Conservation (phyloP, 2,797 vertebrate genomes). For the Manis javanica region DNA sequence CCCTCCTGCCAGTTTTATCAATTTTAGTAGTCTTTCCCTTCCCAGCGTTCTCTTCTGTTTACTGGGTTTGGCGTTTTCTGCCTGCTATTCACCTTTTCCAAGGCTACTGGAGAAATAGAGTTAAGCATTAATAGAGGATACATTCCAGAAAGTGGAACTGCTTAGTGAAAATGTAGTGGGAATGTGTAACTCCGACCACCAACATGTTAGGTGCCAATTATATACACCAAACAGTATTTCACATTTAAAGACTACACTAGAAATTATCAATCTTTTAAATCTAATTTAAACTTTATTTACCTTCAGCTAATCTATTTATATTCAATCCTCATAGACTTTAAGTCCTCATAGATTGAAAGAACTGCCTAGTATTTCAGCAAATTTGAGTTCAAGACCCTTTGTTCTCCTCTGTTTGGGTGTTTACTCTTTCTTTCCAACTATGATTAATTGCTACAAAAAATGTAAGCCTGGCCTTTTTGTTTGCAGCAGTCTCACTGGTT, state of each 20-base stretch:
- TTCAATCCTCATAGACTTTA: neutral
- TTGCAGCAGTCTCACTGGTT: neutral
- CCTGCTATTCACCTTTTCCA: neutral
- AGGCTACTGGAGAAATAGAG: neutral
- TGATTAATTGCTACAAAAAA: neutral
- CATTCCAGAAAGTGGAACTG: neutral
- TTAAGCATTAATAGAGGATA: neutral
- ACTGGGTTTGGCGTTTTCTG: fast-evolving
- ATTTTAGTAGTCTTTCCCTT: too few relatives aligned
- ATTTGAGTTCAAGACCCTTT: neutral
- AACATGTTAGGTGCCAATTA: neutral
- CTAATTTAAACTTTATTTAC: neutral
- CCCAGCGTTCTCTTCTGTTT: fast-evolving
- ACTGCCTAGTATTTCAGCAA: neutral
- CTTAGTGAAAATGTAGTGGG: neutral
- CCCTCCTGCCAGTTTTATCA: too few relatives aligned
- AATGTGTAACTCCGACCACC: neutral
- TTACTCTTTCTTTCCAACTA: neutral
- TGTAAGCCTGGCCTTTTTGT: neutral
- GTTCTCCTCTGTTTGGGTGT: neutral
- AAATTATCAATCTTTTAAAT: neutral
- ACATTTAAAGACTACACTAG: neutral
- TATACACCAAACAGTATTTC: neutral
- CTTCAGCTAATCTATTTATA: neutral
- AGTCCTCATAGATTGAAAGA: neutral